Evolutionary conservation across 1,140 invertebrate genomes (phyloP).

Genomic region (Drosophila takahashii): DNA sequence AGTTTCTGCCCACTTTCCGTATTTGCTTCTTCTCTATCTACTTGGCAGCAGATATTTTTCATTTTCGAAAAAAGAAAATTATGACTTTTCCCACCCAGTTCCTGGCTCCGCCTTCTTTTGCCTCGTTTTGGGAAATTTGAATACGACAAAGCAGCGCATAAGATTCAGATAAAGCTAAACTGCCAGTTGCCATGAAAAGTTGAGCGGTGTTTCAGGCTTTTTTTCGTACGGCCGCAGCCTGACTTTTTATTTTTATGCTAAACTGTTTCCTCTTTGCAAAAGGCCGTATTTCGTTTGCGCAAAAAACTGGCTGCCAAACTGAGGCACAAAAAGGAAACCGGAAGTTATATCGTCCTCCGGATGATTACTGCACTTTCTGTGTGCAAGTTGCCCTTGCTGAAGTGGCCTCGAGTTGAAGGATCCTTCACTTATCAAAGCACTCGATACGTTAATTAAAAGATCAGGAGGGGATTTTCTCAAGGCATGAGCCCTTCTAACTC

Average conservation of each 20-base stretch:
- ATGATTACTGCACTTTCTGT: slow-evolving; percentile 20
- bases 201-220: slow-evolving; percentile 40
- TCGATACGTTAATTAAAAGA: slow-evolving; percentile 31
- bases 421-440: slow-evolving; percentile 8
- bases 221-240: slow-evolving; percentile 43
- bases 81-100: slow-evolving; percentile 59
- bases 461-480: not conserved
- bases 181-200: slow-evolving; percentile 52
- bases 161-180: slow-evolving; percentile 70
- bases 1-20: slow-evolving; percentile 66
- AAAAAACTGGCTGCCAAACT: slow-evolving; percentile 50
- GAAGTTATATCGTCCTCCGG: slow-evolving; percentile 48
- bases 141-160: slow-evolving; percentile 69
- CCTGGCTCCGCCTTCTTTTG: slow-evolving; percentile 23
- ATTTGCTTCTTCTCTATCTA: slow-evolving; percentile 21
- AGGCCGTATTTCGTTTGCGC: slow-evolving; percentile 62
- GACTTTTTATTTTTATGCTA: slow-evolving; percentile 73
- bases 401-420: slow-evolving; percentile 5
- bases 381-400: slow-evolving; percentile 1
- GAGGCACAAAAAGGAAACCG: slow-evolving; percentile 54
- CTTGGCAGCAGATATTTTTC: slow-evolving; percentile 54
- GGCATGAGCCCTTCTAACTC: not conserved
- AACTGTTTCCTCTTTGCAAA: slow-evolving; percentile 66
- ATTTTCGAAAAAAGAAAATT: slow-evolving; percentile 66
- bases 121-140: slow-evolving; percentile 68